Percentiles rank a stretch among this genome's conserved stretches.
phyloP scores from a whole-genome alignment of 2,113 vertebrate genomes.

The Etheostoma spectabile region DNA sequence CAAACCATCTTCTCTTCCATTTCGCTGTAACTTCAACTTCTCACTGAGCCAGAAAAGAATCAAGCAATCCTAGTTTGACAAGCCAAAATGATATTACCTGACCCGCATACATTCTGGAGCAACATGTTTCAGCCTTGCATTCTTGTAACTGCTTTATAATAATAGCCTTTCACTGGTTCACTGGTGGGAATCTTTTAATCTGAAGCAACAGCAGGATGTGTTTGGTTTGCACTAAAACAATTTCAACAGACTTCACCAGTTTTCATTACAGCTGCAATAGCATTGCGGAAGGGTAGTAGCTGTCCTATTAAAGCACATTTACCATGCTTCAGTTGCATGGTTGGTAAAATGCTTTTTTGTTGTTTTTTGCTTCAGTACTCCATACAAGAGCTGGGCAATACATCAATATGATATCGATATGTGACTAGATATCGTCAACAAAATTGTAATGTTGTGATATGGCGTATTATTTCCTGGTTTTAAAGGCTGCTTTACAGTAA shows the following conservation, averaged over 20 bases:
- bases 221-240: background rate
- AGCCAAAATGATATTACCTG: background rate
- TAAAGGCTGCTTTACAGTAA: too few species aligned
- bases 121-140: background rate
- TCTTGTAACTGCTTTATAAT: background rate
- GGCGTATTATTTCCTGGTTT: too few species aligned
- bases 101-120: background rate
- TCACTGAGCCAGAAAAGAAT: background rate
- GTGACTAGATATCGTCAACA: too few species aligned
- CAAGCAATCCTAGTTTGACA: background rate
- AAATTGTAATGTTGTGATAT: too few species aligned
- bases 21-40: background rate
- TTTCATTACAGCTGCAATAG: background rate
- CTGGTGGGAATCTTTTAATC: background rate
- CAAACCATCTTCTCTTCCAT: background rate
- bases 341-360: background rate
- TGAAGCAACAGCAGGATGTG: background rate
- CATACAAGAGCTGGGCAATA: background rate
- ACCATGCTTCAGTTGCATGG: background rate
- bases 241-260: background rate
- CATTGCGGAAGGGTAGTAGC: too few species aligned
- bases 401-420: too few species aligned
- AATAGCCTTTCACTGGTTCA: background rate
- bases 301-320: background rate
- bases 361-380: background rate